A percentile compares a stretch with the other conserved stretches of the same genome.
phyloP scores from a whole-genome alignment of 2,888 invertebrate genomes.

The Cryptocephalus primarius region DNA sequence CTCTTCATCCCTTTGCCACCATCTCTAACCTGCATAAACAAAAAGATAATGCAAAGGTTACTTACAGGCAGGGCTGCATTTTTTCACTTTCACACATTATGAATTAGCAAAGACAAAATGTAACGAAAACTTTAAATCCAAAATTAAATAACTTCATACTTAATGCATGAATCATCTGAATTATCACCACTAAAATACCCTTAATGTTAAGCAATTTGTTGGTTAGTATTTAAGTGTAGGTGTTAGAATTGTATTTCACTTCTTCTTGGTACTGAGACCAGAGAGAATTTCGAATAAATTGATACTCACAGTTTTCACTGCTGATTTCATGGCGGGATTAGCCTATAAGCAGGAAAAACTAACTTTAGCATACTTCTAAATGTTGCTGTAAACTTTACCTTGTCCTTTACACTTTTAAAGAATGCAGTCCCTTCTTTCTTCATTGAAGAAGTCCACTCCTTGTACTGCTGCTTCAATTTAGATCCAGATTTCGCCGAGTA shows the following conservation, averaged over 20 bases:
- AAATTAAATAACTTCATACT: too few relatives aligned
- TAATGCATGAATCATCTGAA: too few relatives aligned
- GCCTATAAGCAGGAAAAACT: constrained; percentile 48
- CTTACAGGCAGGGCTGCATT: too few relatives aligned
- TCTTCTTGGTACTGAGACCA: too few relatives aligned
- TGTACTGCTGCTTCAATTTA: constrained; percentile 58
- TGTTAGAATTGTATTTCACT: too few relatives aligned
- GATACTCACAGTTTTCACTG: constrained; percentile 82
- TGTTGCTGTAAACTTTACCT: constrained; percentile 43
- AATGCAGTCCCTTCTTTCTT: constrained; percentile 74
- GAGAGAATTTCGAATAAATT: too few relatives aligned
- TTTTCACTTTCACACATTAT: too few relatives aligned
- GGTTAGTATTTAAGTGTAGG: too few relatives aligned
- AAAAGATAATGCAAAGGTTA: neutral
- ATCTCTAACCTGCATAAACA: constrained; percentile 58
- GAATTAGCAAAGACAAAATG: too few relatives aligned
- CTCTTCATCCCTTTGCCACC: constrained; percentile 66
- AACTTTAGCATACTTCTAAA: neutral
- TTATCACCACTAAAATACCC: too few relatives aligned
- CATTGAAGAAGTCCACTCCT: constrained; percentile 71
- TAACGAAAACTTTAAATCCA: too few relatives aligned
- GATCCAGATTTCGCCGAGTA: constrained; percentile 55
- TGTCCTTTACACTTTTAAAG: constrained; percentile 78
- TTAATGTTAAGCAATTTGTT: too few relatives aligned
- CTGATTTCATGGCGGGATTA: constrained; percentile 87